Evolutionary conservation across 2,888 invertebrate genomes (phyloP), one percentile per base, ranked within the genome.

Genomic region (Eupithecia insigniata): DNA sequence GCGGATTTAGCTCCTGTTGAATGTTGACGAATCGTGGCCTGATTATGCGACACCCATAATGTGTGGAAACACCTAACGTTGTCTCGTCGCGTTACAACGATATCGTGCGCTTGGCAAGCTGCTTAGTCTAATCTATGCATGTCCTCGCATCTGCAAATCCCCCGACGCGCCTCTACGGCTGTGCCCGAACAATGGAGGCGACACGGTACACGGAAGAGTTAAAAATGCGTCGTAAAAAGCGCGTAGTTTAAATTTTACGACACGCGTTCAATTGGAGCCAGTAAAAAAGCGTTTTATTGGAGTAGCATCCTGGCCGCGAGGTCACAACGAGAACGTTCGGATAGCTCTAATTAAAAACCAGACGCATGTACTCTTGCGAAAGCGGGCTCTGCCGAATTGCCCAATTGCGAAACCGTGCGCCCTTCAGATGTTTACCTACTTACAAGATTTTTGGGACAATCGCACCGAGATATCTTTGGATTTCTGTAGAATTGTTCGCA

Each of bases 241-340:
- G 88, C 89, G 87, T 90, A 90, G 90, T 93, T 91, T 90, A 83
- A 92, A 91, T 92, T 93, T 94, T 92, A 93, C 90, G 87, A 87
- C 88, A 82, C 82, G 84, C 86, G 88, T 92, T 90, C 93, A 93
- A 93, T 93, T 93, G 93, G 87, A 89, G 92, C 87, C 87, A 90
- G 92, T 93, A 93, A 93, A 93, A 91, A 93, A 88, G 85, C 87
- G 86, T 92, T 93, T 93, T 93, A 93, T 93, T 92, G 89, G 86
- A 89, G 89, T 84, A 88, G 90, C 91, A 92, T 93, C 93, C 93
- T 92, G 92, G 86, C 89, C 73, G 79, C 92, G 92, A 92, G 93
- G 93, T 84, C 92, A 89, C 87, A 89, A 87, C 87, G 86, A 78
- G 73, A 75, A 76, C 76, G 73, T 74, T 88, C 88, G 84, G 90